phyloP scores from a whole-genome alignment of 2,797 vertebrate genomes.

The Bradypodion pumilum region DNA sequence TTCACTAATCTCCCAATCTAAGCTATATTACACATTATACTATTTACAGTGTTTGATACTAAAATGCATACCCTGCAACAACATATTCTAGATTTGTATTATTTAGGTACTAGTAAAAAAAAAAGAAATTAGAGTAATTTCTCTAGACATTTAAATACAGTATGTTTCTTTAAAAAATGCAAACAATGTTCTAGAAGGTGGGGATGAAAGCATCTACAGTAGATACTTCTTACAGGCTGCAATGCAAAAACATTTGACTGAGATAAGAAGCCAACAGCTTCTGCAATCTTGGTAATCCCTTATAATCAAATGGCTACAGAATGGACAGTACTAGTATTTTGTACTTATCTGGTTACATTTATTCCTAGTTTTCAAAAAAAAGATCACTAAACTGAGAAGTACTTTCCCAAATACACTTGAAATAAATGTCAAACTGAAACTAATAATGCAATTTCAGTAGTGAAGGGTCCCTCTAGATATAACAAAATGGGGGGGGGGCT shows the following conservation, averaged over 20 bases:
- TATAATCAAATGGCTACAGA: not conserved
- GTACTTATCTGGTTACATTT: not conserved
- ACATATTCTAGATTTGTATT: not conserved
- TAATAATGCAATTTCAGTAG: not conserved
- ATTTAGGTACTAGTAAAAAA: not conserved
- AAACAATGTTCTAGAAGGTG: not conserved
- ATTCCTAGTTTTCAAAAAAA: not conserved
- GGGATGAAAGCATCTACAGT: not conserved
- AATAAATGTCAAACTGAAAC: not conserved
- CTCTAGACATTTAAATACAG: constrained; percentile 37
- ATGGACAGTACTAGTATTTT: not conserved
- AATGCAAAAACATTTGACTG: not conserved
- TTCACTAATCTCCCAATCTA: not conserved
- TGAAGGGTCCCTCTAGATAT: not conserved
- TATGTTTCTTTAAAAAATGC: constrained; percentile 20
- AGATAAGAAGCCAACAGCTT: not conserved
- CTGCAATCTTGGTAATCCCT: not conserved
- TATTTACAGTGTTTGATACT: constrained; percentile 52
- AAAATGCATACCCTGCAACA: constrained; percentile 24
- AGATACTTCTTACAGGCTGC: not conserved
- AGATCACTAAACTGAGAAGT: not conserved
- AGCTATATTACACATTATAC: not conserved
- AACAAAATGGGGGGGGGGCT: no score
- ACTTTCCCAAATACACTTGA: not conserved
- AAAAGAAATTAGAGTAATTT: not conserved